Percentiles rank a stretch among this genome's conserved stretches.
These are phyloP conservation scores for Ectemnius lituratus DNA, from an alignment of 2,888 invertebrate species.

Conservation along the genomic window DNA sequence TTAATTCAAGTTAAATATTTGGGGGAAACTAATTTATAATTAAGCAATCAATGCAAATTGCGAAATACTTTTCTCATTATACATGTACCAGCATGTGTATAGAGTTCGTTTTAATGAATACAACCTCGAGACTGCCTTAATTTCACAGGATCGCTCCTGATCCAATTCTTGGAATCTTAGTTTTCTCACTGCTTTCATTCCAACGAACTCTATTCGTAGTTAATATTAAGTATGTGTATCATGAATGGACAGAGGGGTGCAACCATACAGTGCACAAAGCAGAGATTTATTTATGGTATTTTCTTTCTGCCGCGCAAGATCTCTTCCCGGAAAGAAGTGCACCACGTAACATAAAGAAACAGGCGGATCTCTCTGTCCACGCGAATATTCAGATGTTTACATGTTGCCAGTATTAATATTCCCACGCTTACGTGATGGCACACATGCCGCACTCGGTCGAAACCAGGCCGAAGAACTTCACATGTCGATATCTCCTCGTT, in stretches of 20 bases:
- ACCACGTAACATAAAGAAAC: constrained; percentile 3
- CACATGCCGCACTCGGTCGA: constrained; percentile 77
- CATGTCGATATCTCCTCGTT: constrained; percentile 55
- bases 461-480: constrained; percentile 66
- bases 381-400: constrained; percentile 70
- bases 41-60: constrained; percentile 56
- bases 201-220: constrained; percentile 50
- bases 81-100: constrained; percentile 59
- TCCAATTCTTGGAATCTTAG: too few species aligned
- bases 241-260: constrained; percentile 70
- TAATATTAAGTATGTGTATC: constrained; percentile 61
- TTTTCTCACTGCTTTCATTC: constrained; percentile 26
- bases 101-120: constrained; percentile 50
- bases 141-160: too few species aligned
- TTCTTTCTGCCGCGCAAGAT: constrained; percentile 8
- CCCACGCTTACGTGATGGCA: constrained; percentile 78
- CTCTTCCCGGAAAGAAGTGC: neutral
- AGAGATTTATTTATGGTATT: neutral
- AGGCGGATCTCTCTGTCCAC: constrained; percentile 70
- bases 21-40: neutral
- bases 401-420: constrained; percentile 78
- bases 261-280: neutral
- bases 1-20: too few species aligned
- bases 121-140: neutral
- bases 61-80: constrained; percentile 60